Base-by-base conservation (phyloP, 2,888 invertebrate species). In the Diachrysia chrysitis region DNA sequence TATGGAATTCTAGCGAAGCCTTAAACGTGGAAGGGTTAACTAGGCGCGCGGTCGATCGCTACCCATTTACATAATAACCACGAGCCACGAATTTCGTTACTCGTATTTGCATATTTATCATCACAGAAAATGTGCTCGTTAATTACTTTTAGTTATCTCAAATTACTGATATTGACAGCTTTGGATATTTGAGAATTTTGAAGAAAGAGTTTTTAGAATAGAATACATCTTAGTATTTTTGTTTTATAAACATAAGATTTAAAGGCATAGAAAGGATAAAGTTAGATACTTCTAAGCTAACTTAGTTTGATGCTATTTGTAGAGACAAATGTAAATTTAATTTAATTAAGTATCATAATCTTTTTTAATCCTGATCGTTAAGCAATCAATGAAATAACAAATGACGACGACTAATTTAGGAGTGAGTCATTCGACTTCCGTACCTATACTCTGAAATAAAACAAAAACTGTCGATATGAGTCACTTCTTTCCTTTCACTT, bases 51-150 rank as follows among this genome's bases (percentile, higher is more conserved):
- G 64, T 65, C 66, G 71, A 71, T 67, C 37, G 58, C 56, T 54
- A 59, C 35, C 62, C 37, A 79, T 81, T 73, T 76, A 66, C 76
- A 81, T 79, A 79, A 76, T 79, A 66, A 76, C 69, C 37, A 32
- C 63, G 25, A 70, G 76, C 79, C 73, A 69, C 73, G 63, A 76
- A 59, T 73, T 69, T 71, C 60, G 66, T 70, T 77, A 58, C 14
- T 25, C 54, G 51, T 35, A 81, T 79, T 79, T 75, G 61, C 75
- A 79, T 79, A 78, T 79, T 78, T 67, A 78, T 81, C 55, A 42
- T 21, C 48, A 67, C 46, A 63, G 32, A 71, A 71, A 76, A 81
- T 74, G 62, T 74, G 69, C 62, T 71, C 63, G 67, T 63, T 61
- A 64, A 69, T 71, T 69, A 62, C 58, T 67, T 81, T 81, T 56